These are phyloP conservation scores for Pediacus dermestoides DNA, from an alignment of 2,888 invertebrate species.

Conservation along the genomic window DNA sequence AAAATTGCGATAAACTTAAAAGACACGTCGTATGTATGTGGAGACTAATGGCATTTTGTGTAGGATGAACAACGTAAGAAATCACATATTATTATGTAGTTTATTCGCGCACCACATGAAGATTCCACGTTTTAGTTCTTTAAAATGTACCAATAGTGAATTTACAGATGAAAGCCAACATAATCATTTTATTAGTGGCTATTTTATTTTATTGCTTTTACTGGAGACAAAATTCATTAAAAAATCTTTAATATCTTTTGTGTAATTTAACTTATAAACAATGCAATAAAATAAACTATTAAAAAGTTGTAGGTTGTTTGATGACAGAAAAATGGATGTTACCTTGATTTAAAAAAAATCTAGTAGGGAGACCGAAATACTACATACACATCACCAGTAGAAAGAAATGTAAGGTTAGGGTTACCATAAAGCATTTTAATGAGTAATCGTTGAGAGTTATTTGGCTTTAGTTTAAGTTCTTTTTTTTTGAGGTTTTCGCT, in stretches of 20 bases:
- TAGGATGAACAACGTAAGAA: conserved; percentile 23
- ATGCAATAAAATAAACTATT: too few relatives aligned
- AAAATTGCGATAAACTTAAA: conserved; percentile 15
- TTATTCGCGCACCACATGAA: conserved; percentile 9
- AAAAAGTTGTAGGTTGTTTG: too few relatives aligned
- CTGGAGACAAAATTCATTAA: too few relatives aligned
- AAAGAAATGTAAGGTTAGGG: conserved; percentile 10
- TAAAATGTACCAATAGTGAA: background rate
- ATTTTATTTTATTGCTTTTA: too few relatives aligned
- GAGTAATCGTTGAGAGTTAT: background rate
- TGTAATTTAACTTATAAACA: too few relatives aligned
- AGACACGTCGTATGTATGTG: conserved; percentile 6
- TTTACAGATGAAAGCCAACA: too few relatives aligned
- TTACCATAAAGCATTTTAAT: conserved; percentile 3
- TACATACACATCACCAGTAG: background rate
- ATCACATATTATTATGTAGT: conserved; percentile 17
- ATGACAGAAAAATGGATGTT: too few relatives aligned
- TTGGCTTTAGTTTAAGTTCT: too few relatives aligned
- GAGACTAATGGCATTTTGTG: conserved; percentile 23
- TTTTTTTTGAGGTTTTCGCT: too few relatives aligned
- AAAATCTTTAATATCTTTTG: too few relatives aligned
- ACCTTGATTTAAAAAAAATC: too few relatives aligned
- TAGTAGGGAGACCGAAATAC: background rate
- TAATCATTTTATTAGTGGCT: too few relatives aligned
- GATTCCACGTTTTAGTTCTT: background rate